Percentiles rank a stretch among this genome's conserved stretches.
These are phyloP conservation scores for Elaphurus davidianus DNA, from an alignment of 2,113 vertebrate species.

Conservation along the genomic window DNA sequence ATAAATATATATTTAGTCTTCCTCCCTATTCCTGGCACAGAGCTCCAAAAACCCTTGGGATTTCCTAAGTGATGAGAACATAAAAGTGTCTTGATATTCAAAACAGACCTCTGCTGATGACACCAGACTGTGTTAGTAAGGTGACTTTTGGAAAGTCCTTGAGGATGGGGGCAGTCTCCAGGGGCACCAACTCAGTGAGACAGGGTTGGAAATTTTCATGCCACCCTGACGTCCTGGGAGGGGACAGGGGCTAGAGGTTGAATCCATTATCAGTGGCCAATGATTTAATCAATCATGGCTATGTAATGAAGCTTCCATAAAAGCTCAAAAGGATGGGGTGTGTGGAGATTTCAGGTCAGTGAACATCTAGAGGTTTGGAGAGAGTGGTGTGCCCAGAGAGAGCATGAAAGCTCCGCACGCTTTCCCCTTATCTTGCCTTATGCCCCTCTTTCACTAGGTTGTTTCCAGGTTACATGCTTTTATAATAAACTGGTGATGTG, in stretches of 20 bases:
- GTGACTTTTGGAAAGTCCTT: too few species aligned
- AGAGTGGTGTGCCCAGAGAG: neutral
- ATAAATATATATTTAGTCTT: neutral
- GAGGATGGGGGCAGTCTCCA: neutral
- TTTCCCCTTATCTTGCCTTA: neutral
- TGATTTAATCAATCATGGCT: neutral
- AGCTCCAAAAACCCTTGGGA: neutral
- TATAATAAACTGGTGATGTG: neutral
- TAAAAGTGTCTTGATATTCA: neutral
- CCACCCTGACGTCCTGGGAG: neutral
- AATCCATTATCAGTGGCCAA: neutral
- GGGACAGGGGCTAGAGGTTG: neutral
- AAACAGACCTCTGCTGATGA: neutral
- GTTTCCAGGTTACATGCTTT: neutral
- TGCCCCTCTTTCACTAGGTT: neutral
- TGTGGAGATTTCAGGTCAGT: neutral
- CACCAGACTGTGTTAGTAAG: neutral
- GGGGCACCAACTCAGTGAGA: neutral
- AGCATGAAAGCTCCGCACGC: neutral
- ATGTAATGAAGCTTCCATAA: neutral
- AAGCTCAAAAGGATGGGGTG: neutral
- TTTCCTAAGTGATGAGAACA: neutral
- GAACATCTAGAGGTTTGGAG: neutral
- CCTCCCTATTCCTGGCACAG: neutral
- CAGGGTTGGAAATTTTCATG: neutral